Base-by-base conservation (phyloP, 1,140 invertebrate species). In the Drosophila nigrodunni region DNA sequence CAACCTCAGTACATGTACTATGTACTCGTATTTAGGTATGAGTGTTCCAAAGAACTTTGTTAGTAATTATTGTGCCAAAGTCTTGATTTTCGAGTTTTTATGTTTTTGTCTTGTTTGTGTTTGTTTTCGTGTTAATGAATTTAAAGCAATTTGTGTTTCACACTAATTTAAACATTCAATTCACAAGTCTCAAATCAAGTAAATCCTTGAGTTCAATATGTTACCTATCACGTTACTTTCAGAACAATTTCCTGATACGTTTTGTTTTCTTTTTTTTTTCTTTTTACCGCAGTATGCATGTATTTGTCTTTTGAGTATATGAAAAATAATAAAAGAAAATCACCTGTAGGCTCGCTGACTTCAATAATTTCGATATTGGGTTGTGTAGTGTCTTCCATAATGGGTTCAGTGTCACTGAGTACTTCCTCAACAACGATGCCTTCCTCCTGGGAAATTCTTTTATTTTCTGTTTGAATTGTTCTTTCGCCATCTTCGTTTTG, bases 391-490 rank as follows among this genome's bases (percentile, higher is more conserved):
- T 82, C 82, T 83, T 85, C 74, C 65, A 80, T 54, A 90, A 73
- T 70, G 75, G 83, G 71, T 78, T 91, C 88, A 55, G 89, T 81
- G 75, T 93, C 93, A 77, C 93, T 93, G 39, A 91, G 78, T 13
- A 89, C 79, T 77, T 94, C 92, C 72, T 93, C 92, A 77, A 92
- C 81, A 60, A 92, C 69, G 70, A 92, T 73, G 55, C 87, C 92
- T 77, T 92, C 82, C 65, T 92, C 89, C 50, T 90, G 58, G 25
- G 87, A 91, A 59, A 92, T 58, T 80, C 77, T 90, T 58, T 87
- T 92, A 65, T 74, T 86, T 92, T 91, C 79, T 61, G 75, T 80
- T 86, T 93, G 79, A 66, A 91, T 85, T 39, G 77, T 76, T 44
- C 80, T 86, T 82, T 88, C 83, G 57, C 90, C 90, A 65, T 89